phyloP scores from a whole-genome alignment of 2,888 invertebrate genomes.

The Rhorus exstirpatorius region DNA sequence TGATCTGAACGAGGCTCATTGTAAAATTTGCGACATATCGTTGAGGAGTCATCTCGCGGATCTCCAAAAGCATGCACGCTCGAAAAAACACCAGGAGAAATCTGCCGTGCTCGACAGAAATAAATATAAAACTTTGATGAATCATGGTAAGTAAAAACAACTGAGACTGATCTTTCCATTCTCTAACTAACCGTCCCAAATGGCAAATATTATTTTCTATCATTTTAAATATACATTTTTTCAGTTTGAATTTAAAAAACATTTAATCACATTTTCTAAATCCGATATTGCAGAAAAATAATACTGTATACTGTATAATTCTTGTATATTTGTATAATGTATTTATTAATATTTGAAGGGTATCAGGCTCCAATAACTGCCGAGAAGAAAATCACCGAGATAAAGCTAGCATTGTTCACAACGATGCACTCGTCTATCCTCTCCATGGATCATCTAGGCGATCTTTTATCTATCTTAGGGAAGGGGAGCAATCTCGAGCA shows the following conservation, averaged over 20 bases:
- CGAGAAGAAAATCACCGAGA: constrained; percentile 53
- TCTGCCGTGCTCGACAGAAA: constrained; percentile 24
- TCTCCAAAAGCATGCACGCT: constrained; percentile 25
- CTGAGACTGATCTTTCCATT: constrained; percentile 1
- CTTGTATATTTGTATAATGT: background rate
- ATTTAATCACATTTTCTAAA: too few relatives aligned
- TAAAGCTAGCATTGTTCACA: constrained; percentile 58
- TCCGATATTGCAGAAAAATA: too few relatives aligned
- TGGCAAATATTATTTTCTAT: background rate
- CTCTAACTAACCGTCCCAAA: background rate
- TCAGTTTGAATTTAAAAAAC: background rate
- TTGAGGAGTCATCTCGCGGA: constrained; percentile 30
- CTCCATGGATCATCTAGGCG: constrained; percentile 68
- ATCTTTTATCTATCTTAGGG: constrained; percentile 59
- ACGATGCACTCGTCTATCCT: constrained; percentile 63
- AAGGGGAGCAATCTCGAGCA: constrained; percentile 48
- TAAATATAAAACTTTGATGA: constrained; percentile 22
- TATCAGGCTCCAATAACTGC: constrained; percentile 13
- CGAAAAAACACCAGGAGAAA: constrained; percentile 26
- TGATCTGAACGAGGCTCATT: constrained; percentile 29
- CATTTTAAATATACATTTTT: background rate
- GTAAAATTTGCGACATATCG: constrained; percentile 25
- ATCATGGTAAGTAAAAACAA: constrained; percentile 22
- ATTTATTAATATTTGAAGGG: constrained; percentile 23
- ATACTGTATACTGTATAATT: too few relatives aligned